Evolutionary conservation across 2,113 vertebrate species (phyloP), one percentile per base, ranked within the genome.

Genomic region (Paedocypris sp.): DNA sequence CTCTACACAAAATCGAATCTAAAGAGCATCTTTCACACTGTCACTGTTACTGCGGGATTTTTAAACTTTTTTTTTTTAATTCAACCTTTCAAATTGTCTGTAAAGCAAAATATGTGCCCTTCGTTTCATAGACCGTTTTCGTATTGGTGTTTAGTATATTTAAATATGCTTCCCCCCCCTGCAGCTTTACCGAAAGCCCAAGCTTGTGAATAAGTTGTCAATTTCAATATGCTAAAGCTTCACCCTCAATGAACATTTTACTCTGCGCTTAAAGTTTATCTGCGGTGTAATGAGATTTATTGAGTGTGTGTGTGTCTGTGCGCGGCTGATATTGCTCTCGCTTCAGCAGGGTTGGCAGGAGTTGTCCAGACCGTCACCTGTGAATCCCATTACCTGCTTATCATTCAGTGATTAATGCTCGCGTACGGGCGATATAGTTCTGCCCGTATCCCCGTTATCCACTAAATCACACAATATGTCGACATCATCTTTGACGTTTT

Each of bases 361-460:
- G 22, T 2, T 61, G 54, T 31, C 31, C 39, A 62, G 23, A 43
- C 13, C 28, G n/a, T 52, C 39, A 62, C 36, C 50, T 52, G 47
- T 52, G 29, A 54, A 64, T 42, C 41, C 45, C 11, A 46, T 64
- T 43, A 49, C 43, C 49, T 63, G 33, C 42, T 53, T 46, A 54
- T 64, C 50, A 64, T 36, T 35, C 31, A 13, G 28, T 35, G 61
- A 53, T 64, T 43, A 53, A 63, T 52, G 41, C 35, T 46, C 36
- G 49, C 50, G 33, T 26, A 54, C 28, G 54, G 25, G 15, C 29
- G 54, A 18, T 45, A 46, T 50, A 46, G 29, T 39, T 31, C 53
- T 46, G 35, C 43, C 32, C 22, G 46, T 43, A 54, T 43, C 31
- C 23, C 11, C 23, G n/a, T 45, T 53, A 50, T 62, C 60, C 4